A percentile compares a stretch with the other conserved stretches of the same genome.
phyloP scores from a whole-genome alignment of 2,888 invertebrate species.

The Torymus auratus region DNA sequence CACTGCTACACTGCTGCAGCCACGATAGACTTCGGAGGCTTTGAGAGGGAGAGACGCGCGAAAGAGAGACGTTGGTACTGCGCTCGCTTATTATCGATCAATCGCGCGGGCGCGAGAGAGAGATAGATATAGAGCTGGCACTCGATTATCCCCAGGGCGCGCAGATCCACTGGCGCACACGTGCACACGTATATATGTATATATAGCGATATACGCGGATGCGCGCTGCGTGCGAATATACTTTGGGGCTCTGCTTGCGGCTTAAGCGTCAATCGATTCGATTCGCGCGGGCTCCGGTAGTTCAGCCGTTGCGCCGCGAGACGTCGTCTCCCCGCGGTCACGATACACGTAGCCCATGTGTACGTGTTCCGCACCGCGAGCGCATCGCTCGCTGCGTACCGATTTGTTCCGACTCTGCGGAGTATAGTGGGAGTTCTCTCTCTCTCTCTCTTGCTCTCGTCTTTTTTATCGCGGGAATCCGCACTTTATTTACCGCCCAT shows the following conservation, averaged over 20 bases:
- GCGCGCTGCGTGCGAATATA: background rate
- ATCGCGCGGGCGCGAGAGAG: background rate
- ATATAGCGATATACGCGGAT: slow-evolving; percentile 28
- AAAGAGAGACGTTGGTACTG: background rate
- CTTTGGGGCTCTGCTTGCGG: background rate
- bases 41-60: background rate
- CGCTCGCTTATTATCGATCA: slow-evolving; percentile 46
- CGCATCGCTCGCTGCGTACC: slow-evolving; percentile 54
- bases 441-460: slow-evolving; percentile 26
- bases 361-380: no score
- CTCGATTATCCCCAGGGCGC: slow-evolving; percentile 45
- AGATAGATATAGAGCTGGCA: background rate
- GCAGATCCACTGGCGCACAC: slow-evolving; percentile 7
- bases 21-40: no score
- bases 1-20: no score
- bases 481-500: slow-evolving; percentile 54
- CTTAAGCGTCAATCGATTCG: slow-evolving; percentile 48
- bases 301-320: background rate
- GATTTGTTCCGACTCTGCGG: slow-evolving; percentile 27
- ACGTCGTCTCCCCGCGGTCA: slow-evolving; percentile 16
- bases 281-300: background rate
- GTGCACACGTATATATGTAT: background rate
- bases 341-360: slow-evolving; percentile 8
- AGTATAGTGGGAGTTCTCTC: slow-evolving; percentile 22
- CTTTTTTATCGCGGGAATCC: slow-evolving; percentile 50